Base-by-base conservation (phyloP, 2,113 vertebrate genomes). In the Calyptomena viridis region DNA sequence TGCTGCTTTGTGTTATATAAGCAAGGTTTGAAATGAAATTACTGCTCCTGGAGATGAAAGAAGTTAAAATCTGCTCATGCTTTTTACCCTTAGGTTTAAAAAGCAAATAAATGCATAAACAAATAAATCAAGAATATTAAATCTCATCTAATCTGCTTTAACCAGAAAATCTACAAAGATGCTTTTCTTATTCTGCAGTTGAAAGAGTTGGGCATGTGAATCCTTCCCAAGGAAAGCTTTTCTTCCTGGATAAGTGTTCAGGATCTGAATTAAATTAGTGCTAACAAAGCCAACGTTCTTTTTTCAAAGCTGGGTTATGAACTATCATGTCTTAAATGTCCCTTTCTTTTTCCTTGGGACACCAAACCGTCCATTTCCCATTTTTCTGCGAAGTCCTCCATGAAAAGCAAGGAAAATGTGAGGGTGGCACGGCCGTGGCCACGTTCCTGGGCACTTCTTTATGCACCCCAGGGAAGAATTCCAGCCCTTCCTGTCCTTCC, bases 71-170 rank as follows among this genome's bases (percentile, higher is more conserved):
- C 86, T 86, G 77, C 73, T 93, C 4, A 2, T 49, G 76, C 27
- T 89, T 96, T 84, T 91, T 84, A 90, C 86, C 95, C 94, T 95
- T 37, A 94, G 95, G 94, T 96, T 95, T 89, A 92, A 89, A 95
- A 95, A 90, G 47, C 59, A 92, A 94, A 90, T 89, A 95, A 94
- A 94, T 90, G 80, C 3, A 14, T 96, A 96, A 97, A 95, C 96
- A 97, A 94, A 96, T 96, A 97, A 92, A 97, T 95, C 95, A 97
- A 81, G 87, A 92, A 89, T 92, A 95, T 95, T 92, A 92, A 96
- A 92, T 94, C 89, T 94, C 86, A 82, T 91, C 94, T 95, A 94
- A 96, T 93, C 86, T 90, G 42, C 91, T 96, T 92, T 81, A 92
- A 84, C n/a, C 91, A 82, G 76, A 90, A 86, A 87, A 93, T 81